These are phyloP conservation scores for Eupelmus urozonus DNA, from an alignment of 2,888 invertebrate genomes.

Conservation along the genomic window DNA sequence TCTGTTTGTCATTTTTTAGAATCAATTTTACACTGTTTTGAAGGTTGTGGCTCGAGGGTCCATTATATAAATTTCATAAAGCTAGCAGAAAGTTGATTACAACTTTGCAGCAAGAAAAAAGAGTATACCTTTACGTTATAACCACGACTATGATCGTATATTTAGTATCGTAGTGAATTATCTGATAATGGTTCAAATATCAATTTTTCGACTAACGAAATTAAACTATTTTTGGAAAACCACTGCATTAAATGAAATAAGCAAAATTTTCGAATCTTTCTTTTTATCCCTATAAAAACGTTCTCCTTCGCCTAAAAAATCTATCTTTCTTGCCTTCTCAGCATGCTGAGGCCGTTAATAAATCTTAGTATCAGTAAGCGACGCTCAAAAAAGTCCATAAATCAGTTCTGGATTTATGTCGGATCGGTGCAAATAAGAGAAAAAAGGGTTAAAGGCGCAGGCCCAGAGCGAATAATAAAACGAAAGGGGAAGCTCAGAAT, in stretches of 20 bases:
- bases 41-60: neutral
- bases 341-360: neutral
- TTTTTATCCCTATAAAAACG: too few species aligned
- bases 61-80: neutral
- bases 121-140: too few species aligned
- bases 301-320: neutral
- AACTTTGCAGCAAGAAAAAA: too few species aligned
- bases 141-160: too few species aligned
- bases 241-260: too few species aligned
- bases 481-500: conserved; percentile 8
- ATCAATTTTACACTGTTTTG: neutral
- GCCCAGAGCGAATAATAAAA: neutral
- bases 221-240: too few species aligned
- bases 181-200: too few species aligned
- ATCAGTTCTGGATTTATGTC: conserved; percentile 22
- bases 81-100: neutral
- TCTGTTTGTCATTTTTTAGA: too few species aligned
- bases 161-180: too few species aligned
- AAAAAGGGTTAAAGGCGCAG: neutral
- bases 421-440: conserved; percentile 5
- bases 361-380: neutral
- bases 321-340: neutral
- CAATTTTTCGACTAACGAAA: too few species aligned
- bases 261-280: too few species aligned
- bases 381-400: conserved; percentile 25